Evolutionary conservation across 2,888 invertebrate genomes (phyloP).

Genomic region (Mythimna lalbum): DNA sequence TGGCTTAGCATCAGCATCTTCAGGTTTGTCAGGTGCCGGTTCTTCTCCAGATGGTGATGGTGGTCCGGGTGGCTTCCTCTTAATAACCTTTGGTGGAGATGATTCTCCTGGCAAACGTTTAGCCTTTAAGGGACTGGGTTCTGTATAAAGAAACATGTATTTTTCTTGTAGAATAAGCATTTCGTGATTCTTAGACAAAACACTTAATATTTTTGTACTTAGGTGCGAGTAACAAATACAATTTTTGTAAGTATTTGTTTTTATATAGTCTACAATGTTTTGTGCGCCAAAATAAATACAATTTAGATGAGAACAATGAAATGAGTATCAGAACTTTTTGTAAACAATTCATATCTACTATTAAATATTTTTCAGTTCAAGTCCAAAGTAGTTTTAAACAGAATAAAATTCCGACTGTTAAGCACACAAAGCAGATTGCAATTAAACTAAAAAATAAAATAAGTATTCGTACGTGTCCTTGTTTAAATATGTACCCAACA

Average conservation of each 20-base stretch:
- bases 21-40: slow-evolving; percentile 60
- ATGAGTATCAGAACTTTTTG: no score
- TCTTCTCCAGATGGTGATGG: slow-evolving; percentile 69
- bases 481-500: no score
- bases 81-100: slow-evolving; percentile 87
- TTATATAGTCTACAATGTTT: no score
- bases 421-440: neutral
- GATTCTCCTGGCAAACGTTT: slow-evolving; percentile 80
- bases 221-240: no score
- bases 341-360: no score
- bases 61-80: slow-evolving; percentile 79
- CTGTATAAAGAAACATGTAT: slow-evolving; percentile 65
- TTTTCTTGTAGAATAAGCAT: neutral
- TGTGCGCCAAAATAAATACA: no score
- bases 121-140: slow-evolving; percentile 82
- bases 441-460: no score
- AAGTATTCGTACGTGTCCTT: no score
- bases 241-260: no score
- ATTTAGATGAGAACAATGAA: no score
- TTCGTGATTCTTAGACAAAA: no score
- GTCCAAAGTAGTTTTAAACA: neutral
- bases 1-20: slow-evolving; percentile 65
- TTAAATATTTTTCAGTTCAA: neutral
- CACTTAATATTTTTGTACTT: no score
- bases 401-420: neutral